Percentiles rank a stretch among this genome's conserved stretches.
These are phyloP conservation scores for Danaus plexippus DNA, from an alignment of 1,140 invertebrate genomes.

Conservation along the genomic window DNA sequence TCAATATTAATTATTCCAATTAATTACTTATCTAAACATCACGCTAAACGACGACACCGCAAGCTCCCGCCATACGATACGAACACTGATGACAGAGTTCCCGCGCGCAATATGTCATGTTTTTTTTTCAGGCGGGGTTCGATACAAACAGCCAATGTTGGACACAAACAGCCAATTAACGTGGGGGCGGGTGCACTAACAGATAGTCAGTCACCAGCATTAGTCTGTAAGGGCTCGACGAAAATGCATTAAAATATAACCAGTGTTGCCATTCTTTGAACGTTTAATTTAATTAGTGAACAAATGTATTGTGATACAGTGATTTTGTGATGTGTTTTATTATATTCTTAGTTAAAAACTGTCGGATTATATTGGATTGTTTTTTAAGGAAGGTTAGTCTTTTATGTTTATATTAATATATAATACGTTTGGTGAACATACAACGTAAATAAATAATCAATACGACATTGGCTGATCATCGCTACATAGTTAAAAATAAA, in stretches of 20 bases:
- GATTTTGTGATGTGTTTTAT: slow-evolving; percentile 59
- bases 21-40: slow-evolving; percentile 52
- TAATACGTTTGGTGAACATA: no score
- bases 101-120: slow-evolving; percentile 65
- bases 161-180: slow-evolving; percentile 69
- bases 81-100: slow-evolving; percentile 52
- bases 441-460: no score
- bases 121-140: slow-evolving; percentile 63
- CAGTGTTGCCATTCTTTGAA: slow-evolving; percentile 45
- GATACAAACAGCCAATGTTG: slow-evolving; percentile 49
- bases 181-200: slow-evolving; percentile 56
- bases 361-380: slow-evolving; percentile 45
- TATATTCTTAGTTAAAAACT: slow-evolving; percentile 27
- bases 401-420: not conserved
- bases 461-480: no score
- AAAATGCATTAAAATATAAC: slow-evolving; percentile 23
- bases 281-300: slow-evolving; percentile 66
- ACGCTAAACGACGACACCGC: slow-evolving; percentile 57
- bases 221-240: slow-evolving; percentile 45
- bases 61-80: slow-evolving; percentile 58
- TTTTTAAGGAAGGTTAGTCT: slow-evolving; percentile 35
- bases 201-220: slow-evolving; percentile 60
- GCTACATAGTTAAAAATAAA: no score
- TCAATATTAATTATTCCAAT: slow-evolving; percentile 22
- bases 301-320: slow-evolving; percentile 47